Percentiles rank a stretch among this genome's conserved stretches.
Evolutionary conservation across 1,140 invertebrate genomes (phyloP).

Genomic region (Prorops nasuta): DNA sequence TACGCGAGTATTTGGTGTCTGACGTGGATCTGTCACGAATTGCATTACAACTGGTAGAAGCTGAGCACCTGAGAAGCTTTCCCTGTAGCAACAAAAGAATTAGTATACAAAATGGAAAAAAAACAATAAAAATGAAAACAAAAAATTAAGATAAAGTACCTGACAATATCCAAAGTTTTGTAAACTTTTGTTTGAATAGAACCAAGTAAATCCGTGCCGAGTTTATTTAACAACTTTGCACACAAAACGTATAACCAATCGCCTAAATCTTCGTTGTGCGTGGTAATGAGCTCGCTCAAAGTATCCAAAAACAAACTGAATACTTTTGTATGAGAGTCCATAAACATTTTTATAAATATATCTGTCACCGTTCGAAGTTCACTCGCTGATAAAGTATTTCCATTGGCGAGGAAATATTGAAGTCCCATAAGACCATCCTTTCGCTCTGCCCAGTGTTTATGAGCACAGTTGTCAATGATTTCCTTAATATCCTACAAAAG

Average conservation of each 20-base stretch:
- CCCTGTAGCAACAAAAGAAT: slow-evolving; percentile 50
- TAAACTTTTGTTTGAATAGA: slow-evolving; percentile 89
- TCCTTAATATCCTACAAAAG: slow-evolving; percentile 77
- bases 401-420: slow-evolving; percentile 71
- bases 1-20: slow-evolving; percentile 86
- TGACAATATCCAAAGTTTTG: slow-evolving; percentile 81
- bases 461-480: slow-evolving; percentile 83
- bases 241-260: slow-evolving; percentile 87
- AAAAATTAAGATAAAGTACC: slow-evolving; percentile 56
- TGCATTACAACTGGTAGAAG: slow-evolving; percentile 66
- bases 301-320: slow-evolving; percentile 92
- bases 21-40: slow-evolving; percentile 85
- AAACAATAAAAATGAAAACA: slow-evolving; percentile 13
- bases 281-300: slow-evolving; percentile 81
- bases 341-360: slow-evolving; percentile 93
- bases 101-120: slow-evolving; percentile 20
- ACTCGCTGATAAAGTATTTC: slow-evolving; percentile 65
- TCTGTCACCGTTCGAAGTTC: slow-evolving; percentile 83
- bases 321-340: slow-evolving; percentile 96
- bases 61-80: slow-evolving; percentile 64
- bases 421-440: slow-evolving; percentile 88
- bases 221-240: slow-evolving; percentile 73
- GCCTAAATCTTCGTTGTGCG: slow-evolving; percentile 82
- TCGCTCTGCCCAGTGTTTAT: slow-evolving; percentile 86
- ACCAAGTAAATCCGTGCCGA: slow-evolving; percentile 84